Base-by-base conservation (phyloP, 2,113 vertebrate species). In the Carollia perspicillata region DNA sequence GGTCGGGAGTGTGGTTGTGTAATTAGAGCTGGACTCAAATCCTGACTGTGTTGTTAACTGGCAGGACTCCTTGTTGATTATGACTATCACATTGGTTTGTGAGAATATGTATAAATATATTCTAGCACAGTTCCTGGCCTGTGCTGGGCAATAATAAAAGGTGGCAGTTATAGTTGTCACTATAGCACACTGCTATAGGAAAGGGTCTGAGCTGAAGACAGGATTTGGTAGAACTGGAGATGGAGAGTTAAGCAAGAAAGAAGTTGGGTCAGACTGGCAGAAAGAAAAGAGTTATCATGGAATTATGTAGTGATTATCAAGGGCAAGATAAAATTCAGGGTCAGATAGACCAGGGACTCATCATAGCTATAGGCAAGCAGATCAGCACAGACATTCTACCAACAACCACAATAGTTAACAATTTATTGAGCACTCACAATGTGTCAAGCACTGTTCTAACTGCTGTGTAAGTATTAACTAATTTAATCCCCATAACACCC, bases 21-120 rank as follows among this genome's bases (percentile, higher is more conserved):
- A 77, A 33, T 79, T 80, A 89, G 68, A 84, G 49, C 35, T 95
- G 80, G 51, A 77, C 88, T 93, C n/a, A 92, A 68, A 77, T 90
- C 26, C 72, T 86, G 66, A 74, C 77, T 92, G 55, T 96, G 53
- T 37, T 81, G 20, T 84, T 90, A 71, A 80, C 35, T 71, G 44
- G 26, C 7, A 40, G 37, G 12, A 4, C 88, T 93, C 11, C 44
- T 96, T 77, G 74, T 47, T 93, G 81, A 71, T 91, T 77, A 89
- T 51, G 17, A 79, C 42, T 74, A 16, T 60, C 47, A 40, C 5
- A 33, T 40, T 60, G 68, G 28, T 35, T 69, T 93, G 14, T 51
- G 35, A 90, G 63, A 22, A 74, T 69, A 44, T 53, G 81, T 51
- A 6, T 40, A 58, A 8, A 35, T 74, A 47, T 35, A 65, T 4